Evolutionary conservation across 2,797 vertebrate genomes (phyloP).

Genomic region (Emydoidea blandingii): DNA sequence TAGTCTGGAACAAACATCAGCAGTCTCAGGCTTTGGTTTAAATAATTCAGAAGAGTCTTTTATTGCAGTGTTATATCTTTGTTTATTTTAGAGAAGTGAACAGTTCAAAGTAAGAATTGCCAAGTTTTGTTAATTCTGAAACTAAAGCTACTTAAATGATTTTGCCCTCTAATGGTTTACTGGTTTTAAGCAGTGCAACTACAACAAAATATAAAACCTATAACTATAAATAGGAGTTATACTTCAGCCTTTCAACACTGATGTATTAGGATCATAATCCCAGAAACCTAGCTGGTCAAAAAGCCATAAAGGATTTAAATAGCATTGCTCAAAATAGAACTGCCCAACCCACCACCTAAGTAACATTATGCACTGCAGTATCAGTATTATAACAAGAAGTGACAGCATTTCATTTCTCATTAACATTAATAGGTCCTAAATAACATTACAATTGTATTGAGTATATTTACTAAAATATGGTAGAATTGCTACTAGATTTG

Average conservation of each 20-base stretch:
- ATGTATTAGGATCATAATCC: not conserved
- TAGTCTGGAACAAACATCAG: not conserved
- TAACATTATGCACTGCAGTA: not conserved
- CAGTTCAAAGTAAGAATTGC: not conserved
- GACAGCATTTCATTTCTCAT: conserved; percentile 13
- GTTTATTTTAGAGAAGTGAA: not conserved
- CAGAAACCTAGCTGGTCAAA: conserved; percentile 31
- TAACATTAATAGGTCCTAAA: not conserved
- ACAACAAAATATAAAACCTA: not conserved
- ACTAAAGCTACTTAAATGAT: not conserved
- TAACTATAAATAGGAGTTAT: not conserved
- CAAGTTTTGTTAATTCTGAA: not conserved
- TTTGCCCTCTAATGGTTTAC: not conserved
- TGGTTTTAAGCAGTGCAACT: not conserved
- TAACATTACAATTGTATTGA: conserved; percentile 1
- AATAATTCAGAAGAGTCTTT: not conserved
- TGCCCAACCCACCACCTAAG: conserved; percentile 46
- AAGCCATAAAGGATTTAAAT: conserved; percentile 57
- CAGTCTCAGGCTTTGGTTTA: not conserved
- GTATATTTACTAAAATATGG: not conserved
- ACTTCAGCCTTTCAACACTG: not conserved
- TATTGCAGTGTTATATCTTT: not conserved
- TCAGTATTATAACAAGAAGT: conserved; percentile 13
- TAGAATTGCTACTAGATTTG: not conserved
- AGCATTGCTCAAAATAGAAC: conserved; percentile 70